These are phyloP conservation scores for Halcyon senegalensis DNA, from an alignment of 2,113 vertebrate species.

Conservation along the genomic window DNA sequence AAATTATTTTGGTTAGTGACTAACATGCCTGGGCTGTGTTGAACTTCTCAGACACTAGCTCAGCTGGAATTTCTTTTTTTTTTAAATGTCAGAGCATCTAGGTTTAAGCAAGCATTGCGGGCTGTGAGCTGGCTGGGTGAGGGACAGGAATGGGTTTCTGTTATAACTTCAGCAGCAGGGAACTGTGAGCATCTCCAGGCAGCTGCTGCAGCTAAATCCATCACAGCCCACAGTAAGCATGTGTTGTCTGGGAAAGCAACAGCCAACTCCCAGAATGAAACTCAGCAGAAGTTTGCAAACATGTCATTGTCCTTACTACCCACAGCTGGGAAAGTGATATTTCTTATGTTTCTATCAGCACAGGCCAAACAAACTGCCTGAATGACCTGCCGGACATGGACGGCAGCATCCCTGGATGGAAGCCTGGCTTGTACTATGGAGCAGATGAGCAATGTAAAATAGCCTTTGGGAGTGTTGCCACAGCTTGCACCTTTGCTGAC, in stretches of 20 bases:
- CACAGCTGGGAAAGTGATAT: conserved; percentile 55
- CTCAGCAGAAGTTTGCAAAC: conserved; percentile 39
- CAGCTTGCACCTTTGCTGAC: conserved; percentile 87
- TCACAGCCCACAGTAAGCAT: conserved; percentile 48
- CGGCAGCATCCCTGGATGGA: conserved; percentile 78
- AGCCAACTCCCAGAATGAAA: conserved; percentile 45
- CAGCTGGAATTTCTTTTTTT: conserved; percentile 17
- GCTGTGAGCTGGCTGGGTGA: conserved; percentile 33
- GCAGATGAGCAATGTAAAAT: conserved; percentile 92
- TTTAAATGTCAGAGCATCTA: not conserved
- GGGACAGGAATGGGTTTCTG: not conserved
- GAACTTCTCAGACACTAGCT: conserved; percentile 8
- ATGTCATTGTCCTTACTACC: conserved; percentile 47
- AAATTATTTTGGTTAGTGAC: conserved; percentile 4
- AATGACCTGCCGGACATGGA: conserved; percentile 84
- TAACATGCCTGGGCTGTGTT: not conserved
- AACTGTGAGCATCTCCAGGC: conserved; percentile 56
- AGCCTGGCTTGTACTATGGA: conserved; percentile 92
- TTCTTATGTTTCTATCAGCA: conserved; percentile 73
- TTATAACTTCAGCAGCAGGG: conserved; percentile 14
- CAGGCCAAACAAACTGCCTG: conserved; percentile 84
- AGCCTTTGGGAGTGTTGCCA: conserved; percentile 86
- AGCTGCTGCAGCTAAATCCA: conserved; percentile 59
- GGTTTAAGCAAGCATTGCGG: not conserved
- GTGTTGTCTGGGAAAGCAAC: conserved; percentile 57